These are phyloP conservation scores for Okapia johnstoni DNA, from an alignment of 2,113 vertebrate species.

Conservation along the genomic window DNA sequence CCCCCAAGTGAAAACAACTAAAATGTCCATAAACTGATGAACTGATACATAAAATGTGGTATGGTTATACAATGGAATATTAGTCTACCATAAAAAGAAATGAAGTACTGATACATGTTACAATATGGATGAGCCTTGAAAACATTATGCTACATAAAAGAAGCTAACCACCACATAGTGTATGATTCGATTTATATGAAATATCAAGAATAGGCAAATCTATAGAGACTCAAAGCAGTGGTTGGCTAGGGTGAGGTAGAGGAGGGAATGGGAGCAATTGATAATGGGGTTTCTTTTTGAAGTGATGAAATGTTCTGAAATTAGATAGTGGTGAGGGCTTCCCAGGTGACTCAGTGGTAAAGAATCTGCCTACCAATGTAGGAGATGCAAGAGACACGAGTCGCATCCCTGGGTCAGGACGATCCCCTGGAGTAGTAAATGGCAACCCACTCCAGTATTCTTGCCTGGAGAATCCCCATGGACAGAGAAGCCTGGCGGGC, in stretches of 20 bases:
- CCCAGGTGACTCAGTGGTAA: background rate
- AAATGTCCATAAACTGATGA: background rate
- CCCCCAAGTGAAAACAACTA: background rate
- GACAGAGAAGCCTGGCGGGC: background rate
- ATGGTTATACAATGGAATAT: too few relatives aligned
- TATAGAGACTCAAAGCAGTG: background rate
- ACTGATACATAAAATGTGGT: background rate
- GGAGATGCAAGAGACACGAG: background rate
- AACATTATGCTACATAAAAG: background rate
- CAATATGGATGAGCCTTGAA: too few relatives aligned
- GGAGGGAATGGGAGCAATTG: background rate
- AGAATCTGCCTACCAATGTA: background rate
- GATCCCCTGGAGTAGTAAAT: background rate
- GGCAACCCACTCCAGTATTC: background rate
- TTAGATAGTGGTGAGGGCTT: background rate
- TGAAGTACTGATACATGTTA: background rate
- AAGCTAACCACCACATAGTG: too few relatives aligned
- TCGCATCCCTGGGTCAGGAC: background rate
- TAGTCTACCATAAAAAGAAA: background rate
- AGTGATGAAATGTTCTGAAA: background rate
- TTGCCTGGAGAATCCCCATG: background rate
- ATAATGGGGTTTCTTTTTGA: background rate
- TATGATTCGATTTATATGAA: too few relatives aligned
- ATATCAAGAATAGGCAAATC: background rate
- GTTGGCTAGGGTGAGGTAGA: background rate